Evolutionary conservation across 2,888 invertebrate species (phyloP), one percentile per base, ranked within the genome.

Genomic region (Agrochola circellaris): DNA sequence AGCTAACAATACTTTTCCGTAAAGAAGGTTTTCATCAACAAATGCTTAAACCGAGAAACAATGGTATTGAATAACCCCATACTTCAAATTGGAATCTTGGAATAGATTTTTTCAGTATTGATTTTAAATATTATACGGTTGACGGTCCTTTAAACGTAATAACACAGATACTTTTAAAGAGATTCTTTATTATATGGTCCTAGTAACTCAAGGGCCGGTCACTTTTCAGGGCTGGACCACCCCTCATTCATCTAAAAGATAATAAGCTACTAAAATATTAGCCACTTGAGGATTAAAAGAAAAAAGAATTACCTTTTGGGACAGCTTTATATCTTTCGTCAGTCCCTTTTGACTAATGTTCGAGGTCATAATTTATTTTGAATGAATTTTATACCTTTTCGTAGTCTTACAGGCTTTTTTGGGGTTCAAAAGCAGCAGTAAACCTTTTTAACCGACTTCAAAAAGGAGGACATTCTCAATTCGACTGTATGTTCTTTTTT

Each of bases 251-350:
- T 81, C 75, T 69, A 58, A 68, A 61, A 69, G 73, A 86, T 85
- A 77, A 78, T 75, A 75, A 75, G 60, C 67, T 70, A 77, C 66
- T 80, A 77, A 86, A 85, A 81, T 88, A 81, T 81, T 73, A 74
- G 77, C 61, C 86, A 74, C 80, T 88, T 77, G 86, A 64, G 73
- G 62, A 71, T 82, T 77, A 73, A 77, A 83, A 73, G 60, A 71
- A 79, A 84, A 80, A 82, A 80, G 58, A 61, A 83, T 78, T 67
- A 75, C 75, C 75, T 83, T 77, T 75, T 34, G 58, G 62, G 75
- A 73, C 73, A 69, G 68, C 64, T 65, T 75, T 72, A 82, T 79
- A 78, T 71, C 68, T 78, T 73, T 85, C 75, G 71, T 79, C 79
- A 75, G 73, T 11, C 48, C 38, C 42, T 62, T 73, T 81, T 73